phyloP scores from a whole-genome alignment of 2,113 vertebrate species.

The Ondatra zibethicus region DNA sequence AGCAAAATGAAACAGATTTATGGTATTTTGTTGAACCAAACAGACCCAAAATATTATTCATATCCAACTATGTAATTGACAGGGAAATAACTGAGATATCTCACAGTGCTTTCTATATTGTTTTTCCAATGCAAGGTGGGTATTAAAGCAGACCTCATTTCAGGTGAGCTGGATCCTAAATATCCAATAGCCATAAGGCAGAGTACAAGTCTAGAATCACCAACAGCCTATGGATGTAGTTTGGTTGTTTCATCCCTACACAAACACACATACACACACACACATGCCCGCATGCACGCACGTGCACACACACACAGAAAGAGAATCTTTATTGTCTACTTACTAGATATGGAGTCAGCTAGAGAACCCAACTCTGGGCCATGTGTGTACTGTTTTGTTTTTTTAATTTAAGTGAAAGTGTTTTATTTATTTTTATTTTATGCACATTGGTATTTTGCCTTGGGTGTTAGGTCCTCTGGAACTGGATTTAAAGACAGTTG shows the following conservation, averaged over 20 bases:
- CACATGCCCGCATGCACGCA: background rate
- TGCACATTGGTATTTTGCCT: too few species aligned
- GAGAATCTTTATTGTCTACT: background rate
- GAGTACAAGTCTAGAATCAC: background rate
- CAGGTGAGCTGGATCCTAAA: too few species aligned
- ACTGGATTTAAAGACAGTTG: too few species aligned
- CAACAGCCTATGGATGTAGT: background rate
- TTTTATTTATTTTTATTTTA: too few species aligned
- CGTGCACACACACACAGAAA: background rate
- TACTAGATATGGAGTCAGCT: background rate
- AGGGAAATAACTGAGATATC: background rate
- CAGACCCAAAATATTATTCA: background rate
- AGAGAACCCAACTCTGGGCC: too few species aligned
- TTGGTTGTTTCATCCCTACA: background rate
- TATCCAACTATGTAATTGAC: background rate
- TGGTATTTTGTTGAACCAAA: background rate
- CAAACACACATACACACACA: too few species aligned
- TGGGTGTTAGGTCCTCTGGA: too few species aligned
- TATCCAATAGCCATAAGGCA: background rate
- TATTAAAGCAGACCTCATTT: background rate
- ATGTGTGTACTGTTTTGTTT: background rate
- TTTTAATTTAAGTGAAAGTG: too few species aligned
- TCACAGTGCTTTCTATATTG: background rate
- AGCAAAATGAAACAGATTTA: background rate
- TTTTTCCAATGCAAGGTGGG: background rate